Conservation (phyloP, 30 jellyfish, hydroid and myxozoan genomes). For the Hydractinia echinata region DNA sequence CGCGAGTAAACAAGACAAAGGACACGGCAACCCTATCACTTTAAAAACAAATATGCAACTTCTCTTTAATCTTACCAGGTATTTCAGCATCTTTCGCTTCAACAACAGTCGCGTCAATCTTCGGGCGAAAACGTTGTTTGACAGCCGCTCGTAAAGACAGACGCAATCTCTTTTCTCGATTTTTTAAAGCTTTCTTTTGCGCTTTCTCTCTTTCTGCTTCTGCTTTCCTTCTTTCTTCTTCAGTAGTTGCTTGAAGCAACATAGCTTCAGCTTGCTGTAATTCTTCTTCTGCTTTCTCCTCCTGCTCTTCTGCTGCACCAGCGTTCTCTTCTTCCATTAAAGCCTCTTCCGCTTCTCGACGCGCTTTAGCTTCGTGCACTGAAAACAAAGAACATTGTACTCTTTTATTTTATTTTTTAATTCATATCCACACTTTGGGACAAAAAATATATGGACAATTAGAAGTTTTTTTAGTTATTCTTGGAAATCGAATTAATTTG, state of each 20-base stretch:
- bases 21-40: too few relatives aligned
- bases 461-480: too few relatives aligned
- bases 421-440: too few relatives aligned
- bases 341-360: constrained; percentile 44
- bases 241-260: constrained; percentile 49
- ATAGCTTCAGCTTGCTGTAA: constrained; percentile 56
- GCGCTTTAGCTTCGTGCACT: constrained; percentile 29
- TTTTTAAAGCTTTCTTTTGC: constrained; percentile 53
- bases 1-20: too few relatives aligned
- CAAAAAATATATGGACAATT: too few relatives aligned
- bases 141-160: constrained; percentile 65
- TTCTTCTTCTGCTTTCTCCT: constrained; percentile 67
- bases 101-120: constrained; percentile 43
- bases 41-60: too few relatives aligned
- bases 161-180: constrained; percentile 64
- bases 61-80: constrained; percentile 35
- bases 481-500: too few relatives aligned
- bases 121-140: constrained; percentile 45
- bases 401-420: too few relatives aligned
- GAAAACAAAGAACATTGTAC: not conserved
- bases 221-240: constrained; percentile 44
- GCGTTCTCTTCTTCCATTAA: constrained; percentile 36
- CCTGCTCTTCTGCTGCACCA: constrained; percentile 50
- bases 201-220: constrained; percentile 61
- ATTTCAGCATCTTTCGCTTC: constrained; percentile 83